Base-by-base conservation (phyloP, 2,797 vertebrate species). In the Morus bassanus region DNA sequence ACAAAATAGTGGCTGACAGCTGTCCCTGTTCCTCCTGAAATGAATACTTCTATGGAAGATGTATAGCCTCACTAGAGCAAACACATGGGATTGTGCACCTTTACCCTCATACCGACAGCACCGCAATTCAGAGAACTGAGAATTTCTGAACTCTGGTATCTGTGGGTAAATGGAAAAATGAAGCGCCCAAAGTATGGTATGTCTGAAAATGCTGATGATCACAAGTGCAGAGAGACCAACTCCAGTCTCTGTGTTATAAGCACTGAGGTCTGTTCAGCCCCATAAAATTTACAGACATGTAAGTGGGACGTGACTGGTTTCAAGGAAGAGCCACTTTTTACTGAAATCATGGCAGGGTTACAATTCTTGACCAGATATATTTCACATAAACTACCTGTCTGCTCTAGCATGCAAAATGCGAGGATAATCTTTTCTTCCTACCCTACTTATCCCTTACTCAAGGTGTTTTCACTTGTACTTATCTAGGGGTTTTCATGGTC, bases 1-100 rank as follows among this genome's bases (percentile, higher is more conserved):
- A 86, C 85, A 82, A 48, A 95, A 90, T 25, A 82, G 77, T 60
- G 74, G 83, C 82, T 88, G 94, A 76, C 80, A 88, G 91, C 91
- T 91, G 88, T 63, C 84, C 73, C 89, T 50, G 54, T 2, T 91
- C 74, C 80, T 91, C 70, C 93, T 56, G 72, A 84, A 92, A 75
- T 18, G 9, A 69, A 59, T 72, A 37, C 21, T 81, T 50, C 69
- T 28, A 15, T 8, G 74, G 94, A 64, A 86, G 68, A 76, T 2
- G 2, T 13, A 27, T 8, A 61, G 63, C 86, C 60, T 51, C 39
- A 30, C 6, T 25, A 65, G 39, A 81, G 80, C 61, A 72, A 56
- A 50, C 56, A 53, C 41, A 30, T 19, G 13, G 56, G 43, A 51
- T 7, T 35, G 46, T 13, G 73, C 69, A 53, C 85, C 89, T 73